Percentiles rank a stretch among this genome's conserved stretches.
Conservation (phyloP, 2,113 vertebrate genomes). For the Tympanuchus pallidicinctus region DNA sequence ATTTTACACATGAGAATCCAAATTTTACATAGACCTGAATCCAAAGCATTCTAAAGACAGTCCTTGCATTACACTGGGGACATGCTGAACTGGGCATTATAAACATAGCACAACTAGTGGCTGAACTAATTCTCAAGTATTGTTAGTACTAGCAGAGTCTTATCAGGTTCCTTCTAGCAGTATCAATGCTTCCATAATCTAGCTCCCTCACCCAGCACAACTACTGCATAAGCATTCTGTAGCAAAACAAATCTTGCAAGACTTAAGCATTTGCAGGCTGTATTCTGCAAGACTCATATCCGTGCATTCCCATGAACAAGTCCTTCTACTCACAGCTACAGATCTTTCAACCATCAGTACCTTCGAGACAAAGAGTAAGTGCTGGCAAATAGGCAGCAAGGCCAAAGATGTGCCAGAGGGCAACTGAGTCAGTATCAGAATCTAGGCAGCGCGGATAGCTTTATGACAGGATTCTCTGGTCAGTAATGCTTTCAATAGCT, state of each 20-base stretch:
- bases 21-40: background rate
- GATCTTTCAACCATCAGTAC: background rate
- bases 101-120: background rate
- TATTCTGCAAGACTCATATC: background rate
- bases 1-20: background rate
- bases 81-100: background rate
- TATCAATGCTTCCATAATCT: background rate
- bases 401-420: rapidly evolving
- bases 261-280: background rate
- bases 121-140: background rate
- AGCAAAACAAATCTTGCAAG: background rate
- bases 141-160: background rate
- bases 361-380: background rate
- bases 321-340: background rate
- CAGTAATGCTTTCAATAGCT: background rate
- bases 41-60: background rate
- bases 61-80: background rate
- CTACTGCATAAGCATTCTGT: background rate
- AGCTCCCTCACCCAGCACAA: background rate
- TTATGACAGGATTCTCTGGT: background rate
- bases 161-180: background rate
- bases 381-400: background rate
- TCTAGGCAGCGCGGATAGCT: background rate
- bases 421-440: rapidly evolving
- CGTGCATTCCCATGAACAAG: too few species aligned